These are phyloP conservation scores for Aegithalos caudatus DNA, from an alignment of 2,113 vertebrate species.

Conservation along the genomic window DNA sequence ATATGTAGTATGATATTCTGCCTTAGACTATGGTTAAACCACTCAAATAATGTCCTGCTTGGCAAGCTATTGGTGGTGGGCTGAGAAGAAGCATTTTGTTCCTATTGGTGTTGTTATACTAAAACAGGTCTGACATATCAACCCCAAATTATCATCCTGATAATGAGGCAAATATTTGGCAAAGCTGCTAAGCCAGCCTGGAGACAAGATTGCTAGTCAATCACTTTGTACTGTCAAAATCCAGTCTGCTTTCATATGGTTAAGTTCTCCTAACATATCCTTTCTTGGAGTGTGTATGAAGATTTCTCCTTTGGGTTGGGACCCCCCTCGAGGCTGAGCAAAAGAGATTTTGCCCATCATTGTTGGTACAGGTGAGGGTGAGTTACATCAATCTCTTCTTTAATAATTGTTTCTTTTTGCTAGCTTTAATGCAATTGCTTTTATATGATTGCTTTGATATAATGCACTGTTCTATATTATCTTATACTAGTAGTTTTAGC, in stretches of 20 bases:
- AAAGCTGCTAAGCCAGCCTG: neutral
- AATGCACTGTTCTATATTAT: neutral
- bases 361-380: neutral
- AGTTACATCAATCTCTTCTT: neutral
- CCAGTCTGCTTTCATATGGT: neutral
- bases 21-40: neutral
- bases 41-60: neutral
- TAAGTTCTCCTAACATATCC: neutral
- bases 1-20: neutral
- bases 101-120: neutral
- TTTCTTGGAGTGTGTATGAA: neutral
- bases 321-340: rapidly evolving
- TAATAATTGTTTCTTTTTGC: neutral
- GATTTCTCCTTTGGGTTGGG: neutral
- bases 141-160: neutral
- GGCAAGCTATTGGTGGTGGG: neutral
- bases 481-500: neutral
- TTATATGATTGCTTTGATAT: neutral
- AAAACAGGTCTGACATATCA: neutral
- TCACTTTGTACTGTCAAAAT: neutral
- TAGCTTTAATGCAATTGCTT: neutral
- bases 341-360: neutral
- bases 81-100: neutral
- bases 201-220: neutral
- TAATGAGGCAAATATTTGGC: neutral